Base-by-base conservation (phyloP, 2,888 invertebrate genomes). In the Barypeithes pellucidus region DNA sequence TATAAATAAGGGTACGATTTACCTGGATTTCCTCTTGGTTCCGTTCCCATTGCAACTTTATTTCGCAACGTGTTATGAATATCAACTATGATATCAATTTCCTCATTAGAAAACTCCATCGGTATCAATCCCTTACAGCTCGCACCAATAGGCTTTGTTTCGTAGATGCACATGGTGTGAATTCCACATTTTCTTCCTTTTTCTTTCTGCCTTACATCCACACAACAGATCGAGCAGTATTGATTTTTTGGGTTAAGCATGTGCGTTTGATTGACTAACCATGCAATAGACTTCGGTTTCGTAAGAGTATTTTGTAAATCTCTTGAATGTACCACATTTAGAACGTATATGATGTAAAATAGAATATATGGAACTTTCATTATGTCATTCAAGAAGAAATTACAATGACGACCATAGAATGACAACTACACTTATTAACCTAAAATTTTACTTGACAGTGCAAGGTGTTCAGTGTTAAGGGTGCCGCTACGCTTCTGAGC, bases 51-150 rank as follows among this genome's bases (percentile, higher is more conserved):
- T 1, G 87, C 87, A 68, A 88, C 82, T 54, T 75, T 75, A 78
- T 84, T 84, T 57, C 87, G 83, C 65, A 87, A 77, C 39, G 84
- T 80, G 79, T 88, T 88, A 77, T 88, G 88, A 50, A 82, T 82
- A 66, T 86, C 84, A 39, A 88, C 78, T 63, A 88, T 83, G 50
- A 80, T 79, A 59, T 80, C 79, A 76, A 84, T 85, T 78, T 87
- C 87, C 14, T 78, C 77, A 39, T 77, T 74, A 5, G 84, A 81
- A 74, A 87, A 82, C 2, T 77, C 69, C n/a, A 84, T 79, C 5
- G 77, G 65, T 39, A 84, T 77, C 24, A 80, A 80, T 29, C 84
- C 82, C 45, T 69, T 77, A 59, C 82, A 82, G 16, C 79, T 78
- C 4, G 82, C 77, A 4, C 83, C 81, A 3, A 78, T 57, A 52